Evolutionary conservation across 23 tunicate species (phyloP).

Genomic region (Pegea sp.): DNA sequence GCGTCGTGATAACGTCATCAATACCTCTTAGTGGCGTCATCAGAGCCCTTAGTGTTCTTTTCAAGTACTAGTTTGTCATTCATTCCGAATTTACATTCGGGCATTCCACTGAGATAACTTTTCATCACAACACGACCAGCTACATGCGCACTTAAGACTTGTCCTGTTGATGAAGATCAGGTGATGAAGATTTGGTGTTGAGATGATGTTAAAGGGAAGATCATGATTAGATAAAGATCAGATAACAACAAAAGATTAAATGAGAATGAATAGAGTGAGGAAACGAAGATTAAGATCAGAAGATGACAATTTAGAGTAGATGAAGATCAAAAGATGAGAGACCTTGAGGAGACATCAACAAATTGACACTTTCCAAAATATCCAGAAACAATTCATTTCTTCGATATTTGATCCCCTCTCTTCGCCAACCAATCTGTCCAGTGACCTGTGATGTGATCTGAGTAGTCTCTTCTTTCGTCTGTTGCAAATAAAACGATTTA

Average conservation of each 20-base stretch:
- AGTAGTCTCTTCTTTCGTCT: conserved; percentile 87
- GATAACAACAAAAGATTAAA: no score
- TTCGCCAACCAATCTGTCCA: conserved; percentile 96
- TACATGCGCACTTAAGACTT: conserved; percentile 93
- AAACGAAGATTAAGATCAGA: no score
- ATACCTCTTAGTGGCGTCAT: conserved; percentile 43
- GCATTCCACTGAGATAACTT: conserved; percentile 94
- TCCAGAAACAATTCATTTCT: conserved; percentile 95
- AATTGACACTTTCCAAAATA: conserved; percentile 85
- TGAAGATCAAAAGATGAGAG: neutral
- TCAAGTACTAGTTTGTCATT: conserved; percentile 92
- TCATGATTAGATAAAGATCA: no score
- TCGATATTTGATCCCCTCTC: conserved; percentile 96
- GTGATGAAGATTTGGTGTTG: neutral
- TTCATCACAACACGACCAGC: conserved; percentile 98
- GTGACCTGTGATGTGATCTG: conserved; percentile 99
- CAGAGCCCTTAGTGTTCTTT: conserved; percentile 25
- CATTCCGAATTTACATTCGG: conserved; percentile 99
- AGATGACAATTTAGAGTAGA: no score
- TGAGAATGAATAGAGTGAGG: no score
- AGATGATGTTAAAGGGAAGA: no score
- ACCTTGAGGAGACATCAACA: conserved; percentile 99
- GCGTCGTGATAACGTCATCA: neutral
- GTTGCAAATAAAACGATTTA: neutral
- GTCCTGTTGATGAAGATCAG: conserved; percentile 19